These are phyloP conservation scores for Myotis lucifugus DNA, from an alignment of 2,113 vertebrate genomes.

Conservation along the genomic window DNA sequence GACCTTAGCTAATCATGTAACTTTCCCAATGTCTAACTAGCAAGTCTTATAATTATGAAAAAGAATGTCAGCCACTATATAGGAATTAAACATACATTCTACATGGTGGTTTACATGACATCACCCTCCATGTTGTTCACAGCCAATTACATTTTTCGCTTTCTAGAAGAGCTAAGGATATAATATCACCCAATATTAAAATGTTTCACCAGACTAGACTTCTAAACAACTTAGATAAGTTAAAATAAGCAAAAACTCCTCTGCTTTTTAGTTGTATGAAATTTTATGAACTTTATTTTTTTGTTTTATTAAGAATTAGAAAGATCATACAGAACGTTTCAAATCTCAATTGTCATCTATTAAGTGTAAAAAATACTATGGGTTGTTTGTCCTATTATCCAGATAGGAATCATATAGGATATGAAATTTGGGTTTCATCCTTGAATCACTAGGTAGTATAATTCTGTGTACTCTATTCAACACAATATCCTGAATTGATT, in stretches of 20 bases:
- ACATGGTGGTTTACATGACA: neutral
- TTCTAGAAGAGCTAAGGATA: neutral
- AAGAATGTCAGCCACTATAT: neutral
- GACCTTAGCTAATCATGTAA: conserved; percentile 41
- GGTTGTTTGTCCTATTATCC: conserved; percentile 32
- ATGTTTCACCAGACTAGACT: neutral
- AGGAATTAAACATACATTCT: conserved; percentile 3
- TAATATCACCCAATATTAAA: conserved; percentile 15
- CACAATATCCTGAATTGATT: conserved; percentile 73
- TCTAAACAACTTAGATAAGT: conserved; percentile 30
- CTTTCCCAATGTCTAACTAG: conserved; percentile 14
- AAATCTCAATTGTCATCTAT: conserved; percentile 48
- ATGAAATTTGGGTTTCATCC: conserved; percentile 70
- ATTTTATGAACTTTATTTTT: neutral
- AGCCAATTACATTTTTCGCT: neutral
- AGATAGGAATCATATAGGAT: conserved; percentile 69
- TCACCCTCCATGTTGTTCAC: neutral
- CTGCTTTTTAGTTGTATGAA: conserved; percentile 18
- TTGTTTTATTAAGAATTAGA: neutral
- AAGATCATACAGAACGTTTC: conserved; percentile 54
- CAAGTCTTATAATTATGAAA: conserved; percentile 37
- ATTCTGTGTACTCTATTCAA: conserved; percentile 66
- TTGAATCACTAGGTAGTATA: conserved; percentile 69
- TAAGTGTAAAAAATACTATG: conserved; percentile 37
- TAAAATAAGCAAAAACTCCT: conserved; percentile 41